phyloP scores from a whole-genome alignment of 2,113 vertebrate genomes.

The Caracal caracal region DNA sequence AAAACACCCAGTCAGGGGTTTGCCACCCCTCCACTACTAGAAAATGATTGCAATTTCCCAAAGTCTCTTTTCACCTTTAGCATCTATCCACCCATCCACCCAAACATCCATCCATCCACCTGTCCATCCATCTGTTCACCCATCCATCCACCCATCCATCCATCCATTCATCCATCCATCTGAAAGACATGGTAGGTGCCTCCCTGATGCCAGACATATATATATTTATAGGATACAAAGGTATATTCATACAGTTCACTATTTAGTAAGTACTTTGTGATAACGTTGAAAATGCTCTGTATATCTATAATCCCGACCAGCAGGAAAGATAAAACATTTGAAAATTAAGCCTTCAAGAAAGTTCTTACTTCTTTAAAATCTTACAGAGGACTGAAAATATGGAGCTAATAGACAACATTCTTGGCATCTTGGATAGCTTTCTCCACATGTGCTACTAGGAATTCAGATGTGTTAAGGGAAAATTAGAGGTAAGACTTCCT shows the following conservation, averaged over 20 bases:
- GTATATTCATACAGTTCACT: not conserved
- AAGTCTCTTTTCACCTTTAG: not conserved
- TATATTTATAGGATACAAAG: not conserved
- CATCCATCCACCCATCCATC: not conserved
- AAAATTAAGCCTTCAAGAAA: not conserved
- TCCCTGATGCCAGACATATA: not conserved
- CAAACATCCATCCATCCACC: not conserved
- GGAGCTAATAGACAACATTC: not conserved
- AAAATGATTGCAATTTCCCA: conserved; percentile 29
- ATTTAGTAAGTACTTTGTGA: not conserved
- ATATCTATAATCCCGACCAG: not conserved
- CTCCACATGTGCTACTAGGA: not conserved
- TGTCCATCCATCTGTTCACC: not conserved
- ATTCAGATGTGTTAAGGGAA: not conserved
- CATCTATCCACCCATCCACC: not conserved
- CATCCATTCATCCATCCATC: not conserved
- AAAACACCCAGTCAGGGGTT: not conserved
- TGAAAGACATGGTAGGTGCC: not conserved
- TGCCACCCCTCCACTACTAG: not conserved
- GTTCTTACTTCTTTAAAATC: not conserved
- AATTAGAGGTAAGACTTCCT: not conserved
- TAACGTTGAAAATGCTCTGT: not conserved
- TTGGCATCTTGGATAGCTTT: not conserved
- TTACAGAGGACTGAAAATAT: not conserved
- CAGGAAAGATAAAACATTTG: not conserved